A percentile compares a stretch with the other conserved stretches of the same genome.
phyloP scores from a whole-genome alignment of 1,140 invertebrate genomes.

The Polypedilum vanderplanki region DNA sequence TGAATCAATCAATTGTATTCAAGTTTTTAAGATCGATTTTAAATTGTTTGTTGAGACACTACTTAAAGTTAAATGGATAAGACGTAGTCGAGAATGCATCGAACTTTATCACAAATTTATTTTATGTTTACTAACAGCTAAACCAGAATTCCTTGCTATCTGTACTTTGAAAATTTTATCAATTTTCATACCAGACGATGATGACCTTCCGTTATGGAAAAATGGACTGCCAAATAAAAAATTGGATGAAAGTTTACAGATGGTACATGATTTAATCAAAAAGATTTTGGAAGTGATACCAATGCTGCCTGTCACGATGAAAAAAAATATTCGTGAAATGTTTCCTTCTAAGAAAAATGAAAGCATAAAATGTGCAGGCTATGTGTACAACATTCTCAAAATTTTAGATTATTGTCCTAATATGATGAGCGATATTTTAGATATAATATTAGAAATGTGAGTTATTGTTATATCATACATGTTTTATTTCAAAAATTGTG shows the following conservation, averaged over 20 bases:
- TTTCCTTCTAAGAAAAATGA: conserved; percentile 60
- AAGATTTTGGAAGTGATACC: conserved; percentile 40
- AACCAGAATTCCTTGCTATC: conserved; percentile 53
- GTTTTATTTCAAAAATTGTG: not conserved
- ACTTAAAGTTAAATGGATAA: conserved; percentile 53
- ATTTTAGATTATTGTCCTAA: conserved; percentile 57
- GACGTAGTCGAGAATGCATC: conserved; percentile 45
- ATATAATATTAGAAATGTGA: conserved; percentile 61
- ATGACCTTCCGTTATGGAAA: conserved; percentile 34
- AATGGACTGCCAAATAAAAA: conserved; percentile 43
- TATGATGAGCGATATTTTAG: conserved; percentile 52
- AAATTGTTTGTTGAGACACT: conserved; percentile 55
- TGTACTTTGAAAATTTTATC: conserved; percentile 51
- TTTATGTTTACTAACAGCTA: conserved; percentile 54
- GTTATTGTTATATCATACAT: conserved; percentile 42
- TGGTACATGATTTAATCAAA: conserved; percentile 37
- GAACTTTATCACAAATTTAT: conserved; percentile 53
- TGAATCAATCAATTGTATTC: conserved; percentile 52
- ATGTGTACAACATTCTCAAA: conserved; percentile 57
- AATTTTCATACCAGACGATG: conserved; percentile 47
- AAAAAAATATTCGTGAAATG: conserved; percentile 35
- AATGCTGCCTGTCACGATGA: conserved; percentile 37
- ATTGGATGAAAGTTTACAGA: conserved; percentile 34
- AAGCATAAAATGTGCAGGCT: conserved; percentile 52
- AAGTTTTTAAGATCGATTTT: conserved; percentile 49